Evolutionary conservation across 2,113 vertebrate species (phyloP).

Genomic region (Tylochromis polylepis): DNA sequence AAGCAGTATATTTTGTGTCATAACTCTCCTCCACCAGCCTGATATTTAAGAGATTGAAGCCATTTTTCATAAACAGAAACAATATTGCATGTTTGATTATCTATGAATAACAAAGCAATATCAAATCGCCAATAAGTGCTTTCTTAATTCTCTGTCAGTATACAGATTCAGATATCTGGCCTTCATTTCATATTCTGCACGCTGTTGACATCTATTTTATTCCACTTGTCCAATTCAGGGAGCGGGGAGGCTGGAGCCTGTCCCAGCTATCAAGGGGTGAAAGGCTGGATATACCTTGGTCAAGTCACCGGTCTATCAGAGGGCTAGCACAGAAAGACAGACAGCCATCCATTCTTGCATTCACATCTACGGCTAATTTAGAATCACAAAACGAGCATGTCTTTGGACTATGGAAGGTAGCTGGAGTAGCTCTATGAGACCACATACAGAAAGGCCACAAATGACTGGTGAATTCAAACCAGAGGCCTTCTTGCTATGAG

Average conservation of each 20-base stretch:
- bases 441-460: background rate
- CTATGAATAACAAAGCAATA: background rate
- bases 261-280: background rate
- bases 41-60: background rate
- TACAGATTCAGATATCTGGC: background rate
- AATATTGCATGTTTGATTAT: background rate
- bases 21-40: background rate
- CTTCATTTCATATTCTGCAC: background rate
- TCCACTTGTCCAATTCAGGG: background rate
- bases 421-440: background rate
- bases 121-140: background rate
- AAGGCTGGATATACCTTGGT: background rate
- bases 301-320: background rate
- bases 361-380: background rate
- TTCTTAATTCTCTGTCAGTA: background rate
- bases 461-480: background rate
- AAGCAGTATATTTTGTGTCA: background rate
- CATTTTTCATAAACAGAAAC: background rate
- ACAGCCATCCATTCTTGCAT: background rate
- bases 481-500: background rate
- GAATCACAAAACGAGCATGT: accelerated
- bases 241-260: background rate
- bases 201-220: background rate
- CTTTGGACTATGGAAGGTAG: background rate
- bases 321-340: background rate